Evolutionary conservation across 2,888 invertebrate species (phyloP).

Genomic region (Luperina testacea): DNA sequence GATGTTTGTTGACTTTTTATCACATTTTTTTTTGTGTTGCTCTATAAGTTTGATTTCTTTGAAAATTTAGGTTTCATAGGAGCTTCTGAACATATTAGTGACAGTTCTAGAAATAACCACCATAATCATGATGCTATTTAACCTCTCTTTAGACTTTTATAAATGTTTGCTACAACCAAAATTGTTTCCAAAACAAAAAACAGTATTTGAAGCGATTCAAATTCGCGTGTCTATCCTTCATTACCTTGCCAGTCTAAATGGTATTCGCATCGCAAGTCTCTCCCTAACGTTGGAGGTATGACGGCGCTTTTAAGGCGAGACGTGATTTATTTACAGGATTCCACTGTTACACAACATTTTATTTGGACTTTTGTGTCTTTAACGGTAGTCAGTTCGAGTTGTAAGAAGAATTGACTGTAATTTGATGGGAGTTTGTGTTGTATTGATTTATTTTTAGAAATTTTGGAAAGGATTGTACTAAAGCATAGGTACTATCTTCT

Average conservation of each 20-base stretch:
- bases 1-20: background rate
- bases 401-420: constrained; percentile 9
- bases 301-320: constrained; percentile 48
- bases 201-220: constrained; percentile 8
- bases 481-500: background rate
- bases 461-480: background rate
- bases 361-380: constrained; percentile 33
- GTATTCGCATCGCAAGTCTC: constrained; percentile 47
- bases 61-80: background rate
- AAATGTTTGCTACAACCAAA: background rate
- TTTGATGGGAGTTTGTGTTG: background rate
- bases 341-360: constrained; percentile 43
- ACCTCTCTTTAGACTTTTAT: background rate
- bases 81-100: background rate
- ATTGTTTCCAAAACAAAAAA: background rate
- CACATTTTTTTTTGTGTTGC: background rate
- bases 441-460: background rate
- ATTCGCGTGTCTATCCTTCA: constrained; percentile 59
- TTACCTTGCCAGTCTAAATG: constrained; percentile 57
- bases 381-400: constrained; percentile 7
- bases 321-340: constrained; percentile 65
- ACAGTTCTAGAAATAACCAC: background rate
- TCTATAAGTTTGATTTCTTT: background rate
- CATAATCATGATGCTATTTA: background rate
- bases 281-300: constrained; percentile 49